Evolutionary conservation across 2,113 vertebrate genomes (phyloP).

Genomic region (Seriola dumerili): DNA sequence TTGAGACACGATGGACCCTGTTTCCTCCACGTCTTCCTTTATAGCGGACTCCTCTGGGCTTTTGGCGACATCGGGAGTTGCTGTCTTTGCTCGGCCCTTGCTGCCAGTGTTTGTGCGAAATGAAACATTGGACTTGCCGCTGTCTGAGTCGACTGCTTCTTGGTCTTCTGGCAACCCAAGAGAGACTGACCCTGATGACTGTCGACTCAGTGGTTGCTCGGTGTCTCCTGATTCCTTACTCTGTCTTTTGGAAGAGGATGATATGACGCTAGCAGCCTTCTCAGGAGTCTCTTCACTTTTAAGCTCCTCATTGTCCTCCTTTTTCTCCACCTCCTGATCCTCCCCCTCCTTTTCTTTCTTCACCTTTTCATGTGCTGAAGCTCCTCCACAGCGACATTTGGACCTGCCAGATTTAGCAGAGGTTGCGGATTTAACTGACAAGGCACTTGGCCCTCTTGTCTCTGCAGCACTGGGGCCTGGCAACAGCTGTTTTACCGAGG

Average conservation of each 20-base stretch:
- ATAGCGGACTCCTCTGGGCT: neutral
- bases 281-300: conserved; percentile 47
- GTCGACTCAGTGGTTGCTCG: conserved; percentile 68
- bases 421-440: conserved; percentile 59
- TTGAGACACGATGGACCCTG: conserved; percentile 16
- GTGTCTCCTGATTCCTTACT: conserved; percentile 50
- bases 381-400: conserved; percentile 64
- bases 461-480: conserved; percentile 27
- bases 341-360: conserved; percentile 28
- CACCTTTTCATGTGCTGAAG: conserved; percentile 20
- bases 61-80: neutral
- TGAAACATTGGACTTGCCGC: conserved; percentile 57
- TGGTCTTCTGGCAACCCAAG: conserved; percentile 70
- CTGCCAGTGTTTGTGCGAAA: neutral
- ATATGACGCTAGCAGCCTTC: conserved; percentile 32
- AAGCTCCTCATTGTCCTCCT: conserved; percentile 4
- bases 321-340: conserved; percentile 26
- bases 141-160: conserved; percentile 64
- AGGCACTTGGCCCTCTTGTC: conserved; percentile 63
- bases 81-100: conserved; percentile 8
- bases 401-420: conserved; percentile 70
- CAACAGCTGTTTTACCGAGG: conserved; percentile 40
- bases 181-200: conserved; percentile 78
- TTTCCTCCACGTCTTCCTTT: conserved; percentile 14
- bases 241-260: conserved; percentile 68